phyloP scores from a whole-genome alignment of 2,888 invertebrate species.

The Macrophya alboannulata region DNA sequence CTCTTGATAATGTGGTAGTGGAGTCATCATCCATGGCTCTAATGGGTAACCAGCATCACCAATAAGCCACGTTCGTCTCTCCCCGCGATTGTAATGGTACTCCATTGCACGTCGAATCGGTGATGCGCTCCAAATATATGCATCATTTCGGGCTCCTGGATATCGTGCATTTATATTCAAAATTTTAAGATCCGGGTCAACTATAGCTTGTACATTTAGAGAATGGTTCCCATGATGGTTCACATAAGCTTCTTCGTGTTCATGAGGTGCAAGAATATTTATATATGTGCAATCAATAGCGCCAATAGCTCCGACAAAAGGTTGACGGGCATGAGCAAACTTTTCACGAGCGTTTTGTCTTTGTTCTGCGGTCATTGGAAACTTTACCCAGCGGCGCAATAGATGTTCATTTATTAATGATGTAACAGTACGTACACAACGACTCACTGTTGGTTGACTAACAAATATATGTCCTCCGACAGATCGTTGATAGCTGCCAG shows the following conservation, averaged over 20 bases:
- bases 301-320: conserved; percentile 60
- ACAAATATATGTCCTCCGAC: conserved; percentile 57
- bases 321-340: conserved; percentile 55
- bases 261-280: conserved; percentile 55
- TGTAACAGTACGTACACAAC: conserved; percentile 56
- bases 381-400: conserved; percentile 51
- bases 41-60: conserved; percentile 16
- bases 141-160: conserved; percentile 60
- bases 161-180: conserved; percentile 61
- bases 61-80: conserved; percentile 54
- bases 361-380: conserved; percentile 57
- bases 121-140: conserved; percentile 59
- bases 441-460: conserved; percentile 51
- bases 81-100: conserved; percentile 40
- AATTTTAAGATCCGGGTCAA: conserved; percentile 58
- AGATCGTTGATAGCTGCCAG: conserved; percentile 60
- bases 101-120: conserved; percentile 43
- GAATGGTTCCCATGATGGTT: conserved; percentile 60
- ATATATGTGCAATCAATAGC: conserved; percentile 62
- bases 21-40: too few species aligned
- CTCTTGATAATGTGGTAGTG: too few species aligned
- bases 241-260: conserved; percentile 60
- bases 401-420: conserved; percentile 50
- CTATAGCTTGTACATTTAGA: conserved; percentile 59
- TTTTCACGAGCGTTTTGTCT: conserved; percentile 51